Base-by-base conservation (phyloP, 2,888 invertebrate genomes). In the Blera fallax region DNA sequence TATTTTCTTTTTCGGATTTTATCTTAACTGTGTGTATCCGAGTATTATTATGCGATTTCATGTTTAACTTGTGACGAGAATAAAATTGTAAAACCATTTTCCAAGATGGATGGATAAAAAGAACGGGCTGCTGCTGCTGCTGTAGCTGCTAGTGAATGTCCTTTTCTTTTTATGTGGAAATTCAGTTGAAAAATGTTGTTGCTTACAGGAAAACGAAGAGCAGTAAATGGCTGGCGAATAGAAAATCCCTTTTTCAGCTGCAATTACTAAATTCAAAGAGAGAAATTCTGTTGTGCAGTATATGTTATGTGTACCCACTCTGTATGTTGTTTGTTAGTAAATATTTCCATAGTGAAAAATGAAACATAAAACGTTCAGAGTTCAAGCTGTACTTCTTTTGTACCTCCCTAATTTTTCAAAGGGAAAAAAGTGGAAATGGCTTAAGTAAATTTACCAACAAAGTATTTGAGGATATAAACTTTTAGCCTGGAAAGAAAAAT, bases 31-130 rank as follows among this genome's bases (percentile, higher is more conserved):
- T 82, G 67, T 84, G 79, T 80, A 83, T 84, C 72, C 64, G 67
- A 67, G 70, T 80, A 85, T 85, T 85, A 80, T 85, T 85, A 76
- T 85, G 76, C 76, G 85, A 85, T 85, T 85, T 85, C 81, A 85
- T 85, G 85, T 85, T 77, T 77, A 72, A 76, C 80, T 85, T 85
- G 80, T 85, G 85, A 85, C 80, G 81, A 85, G 85, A 72, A 81
- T 85, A 72, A 85, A 85, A 85, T 80, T 67, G 85, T 81, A 85
- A 85, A 85, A 85, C 72, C 65, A 77, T 85, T 85, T 85, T 80
- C 65, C 72, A 81, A 85, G 81, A 85, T 81, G 81, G 80, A 81
- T 81, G 65, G 72, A 77, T 72, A 67, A 81, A 77, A 62, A 40
- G 40, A 34, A 43, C 58, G 54, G 16, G 69, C 73, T 67, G 52